phyloP scores from a whole-genome alignment of 2,888 invertebrate genomes.

The Oxycera nigricornis region DNA sequence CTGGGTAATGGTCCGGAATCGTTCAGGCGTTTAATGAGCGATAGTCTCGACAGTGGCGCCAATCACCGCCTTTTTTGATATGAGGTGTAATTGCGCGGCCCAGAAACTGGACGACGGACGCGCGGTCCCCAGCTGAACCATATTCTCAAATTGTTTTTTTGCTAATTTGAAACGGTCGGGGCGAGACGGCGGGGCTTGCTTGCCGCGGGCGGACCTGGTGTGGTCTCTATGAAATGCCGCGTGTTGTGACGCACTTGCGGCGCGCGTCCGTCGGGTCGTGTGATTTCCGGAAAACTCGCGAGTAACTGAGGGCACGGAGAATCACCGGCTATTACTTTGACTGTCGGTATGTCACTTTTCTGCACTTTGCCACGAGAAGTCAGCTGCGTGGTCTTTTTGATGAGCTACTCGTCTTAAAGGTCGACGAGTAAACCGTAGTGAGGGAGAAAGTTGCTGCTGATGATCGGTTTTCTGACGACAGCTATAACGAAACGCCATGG shows the following conservation, averaged over 20 bases:
- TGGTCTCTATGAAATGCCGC: neutral
- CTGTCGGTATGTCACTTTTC: rapidly evolving
- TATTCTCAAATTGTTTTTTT: slow-evolving; percentile 33
- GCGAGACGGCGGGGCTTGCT: neutral
- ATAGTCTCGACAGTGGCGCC: too few species aligned
- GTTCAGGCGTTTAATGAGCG: neutral
- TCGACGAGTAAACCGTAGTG: too few species aligned
- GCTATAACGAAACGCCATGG: too few species aligned
- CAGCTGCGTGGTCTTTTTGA: too few species aligned
- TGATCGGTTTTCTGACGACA: too few species aligned
- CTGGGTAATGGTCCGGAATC: neutral
- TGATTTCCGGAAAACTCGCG: neutral
- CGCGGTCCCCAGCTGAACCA: slow-evolving; percentile 56
- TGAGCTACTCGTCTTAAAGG: too few species aligned
- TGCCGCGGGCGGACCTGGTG: neutral
- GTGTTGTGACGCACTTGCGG: neutral
- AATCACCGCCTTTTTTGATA: neutral
- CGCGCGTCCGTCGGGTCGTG: neutral
- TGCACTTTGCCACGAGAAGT: rapidly evolving
- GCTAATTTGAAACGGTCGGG: neutral
- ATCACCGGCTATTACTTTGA: neutral
- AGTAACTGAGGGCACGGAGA: neutral
- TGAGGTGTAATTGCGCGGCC: slow-evolving; percentile 53
- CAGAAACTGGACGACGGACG: slow-evolving; percentile 58
- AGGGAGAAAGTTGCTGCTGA: too few species aligned